Percentiles rank a stretch among this genome's conserved stretches.
Evolutionary conservation across 2,888 invertebrate species (phyloP).

Genomic region (Drosophila helvetica): DNA sequence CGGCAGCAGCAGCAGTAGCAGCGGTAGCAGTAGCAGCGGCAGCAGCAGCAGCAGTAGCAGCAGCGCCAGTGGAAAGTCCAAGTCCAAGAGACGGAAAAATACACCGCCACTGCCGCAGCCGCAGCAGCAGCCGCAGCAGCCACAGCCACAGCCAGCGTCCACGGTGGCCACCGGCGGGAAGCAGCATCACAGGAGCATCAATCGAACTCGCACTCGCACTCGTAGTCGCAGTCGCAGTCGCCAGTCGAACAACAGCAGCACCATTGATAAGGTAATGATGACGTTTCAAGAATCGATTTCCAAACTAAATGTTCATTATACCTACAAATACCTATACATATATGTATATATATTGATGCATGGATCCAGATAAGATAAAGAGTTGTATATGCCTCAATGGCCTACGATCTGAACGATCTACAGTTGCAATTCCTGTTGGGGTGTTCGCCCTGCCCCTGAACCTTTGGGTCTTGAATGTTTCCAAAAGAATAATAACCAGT

Average conservation of each 20-base stretch:
- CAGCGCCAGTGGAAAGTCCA: slow-evolving; percentile 1
- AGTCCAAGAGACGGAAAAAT: background rate
- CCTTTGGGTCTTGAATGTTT: background rate
- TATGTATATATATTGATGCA: too few species aligned
- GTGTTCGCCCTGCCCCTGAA: too few species aligned
- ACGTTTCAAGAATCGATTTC: slow-evolving; percentile 25
- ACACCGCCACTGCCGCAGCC: background rate
- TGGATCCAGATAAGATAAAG: background rate
- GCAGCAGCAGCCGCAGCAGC: too few species aligned
- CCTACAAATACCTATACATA: too few species aligned
- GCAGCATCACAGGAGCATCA: slow-evolving; percentile 39
- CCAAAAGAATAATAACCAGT: background rate
- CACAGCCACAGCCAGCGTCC: slow-evolving; percentile 5
- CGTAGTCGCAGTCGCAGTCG: slow-evolving; percentile 37
- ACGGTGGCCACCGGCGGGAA: slow-evolving; percentile 14
- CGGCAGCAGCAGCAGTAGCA: slow-evolving; percentile 18
- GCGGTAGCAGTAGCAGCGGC: slow-evolving; percentile 26
- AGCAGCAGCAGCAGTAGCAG: slow-evolving; percentile 6
- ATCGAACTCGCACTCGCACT: slow-evolving; percentile 12
- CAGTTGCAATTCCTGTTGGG: background rate
- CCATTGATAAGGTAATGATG: slow-evolving; percentile 49
- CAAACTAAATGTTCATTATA: too few species aligned
- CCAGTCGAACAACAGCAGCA: slow-evolving; percentile 35
- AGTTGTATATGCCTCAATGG: background rate
- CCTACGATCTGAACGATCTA: slow-evolving; percentile 19